phyloP scores from a whole-genome alignment of 2,888 invertebrate genomes.

The Ariolimax columbianus region DNA sequence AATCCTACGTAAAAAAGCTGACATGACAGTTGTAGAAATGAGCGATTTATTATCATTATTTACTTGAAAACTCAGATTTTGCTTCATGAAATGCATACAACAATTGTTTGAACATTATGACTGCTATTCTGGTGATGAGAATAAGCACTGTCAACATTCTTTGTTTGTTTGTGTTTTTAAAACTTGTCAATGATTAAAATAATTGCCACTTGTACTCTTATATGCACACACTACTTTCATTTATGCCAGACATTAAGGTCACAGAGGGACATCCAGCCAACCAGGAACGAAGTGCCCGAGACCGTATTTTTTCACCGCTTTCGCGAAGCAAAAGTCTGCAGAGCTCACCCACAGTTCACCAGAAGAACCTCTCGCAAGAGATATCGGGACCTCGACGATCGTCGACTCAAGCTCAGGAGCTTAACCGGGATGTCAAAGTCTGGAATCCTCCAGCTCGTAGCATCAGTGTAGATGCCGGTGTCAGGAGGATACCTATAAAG shows the following conservation, averaged over 20 bases:
- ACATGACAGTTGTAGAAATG: too few species aligned
- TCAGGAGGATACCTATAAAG: constrained; percentile 31
- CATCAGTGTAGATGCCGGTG: constrained; percentile 53
- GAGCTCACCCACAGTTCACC: constrained; percentile 41
- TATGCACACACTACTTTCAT: constrained; percentile 8
- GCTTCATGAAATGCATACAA: too few species aligned
- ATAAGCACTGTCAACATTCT: too few species aligned
- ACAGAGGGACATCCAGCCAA: constrained; percentile 19
- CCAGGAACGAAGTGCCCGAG: neutral
- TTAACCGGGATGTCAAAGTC: neutral
- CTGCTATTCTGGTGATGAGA: too few species aligned
- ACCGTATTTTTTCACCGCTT: constrained; percentile 6
- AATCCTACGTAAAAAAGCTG: too few species aligned
- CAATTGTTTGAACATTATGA: too few species aligned
- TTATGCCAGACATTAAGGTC: constrained; percentile 28
- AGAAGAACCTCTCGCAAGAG: neutral
- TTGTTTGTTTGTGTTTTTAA: too few species aligned
- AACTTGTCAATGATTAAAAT: too few species aligned
- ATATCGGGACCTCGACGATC: neutral
- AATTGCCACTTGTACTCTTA: too few species aligned
- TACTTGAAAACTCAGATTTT: too few species aligned
- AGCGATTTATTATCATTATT: too few species aligned
- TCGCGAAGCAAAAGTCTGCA: constrained; percentile 41
- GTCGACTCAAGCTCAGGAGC: neutral
- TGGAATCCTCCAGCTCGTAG: constrained; percentile 49